Evolutionary conservation across 2,888 invertebrate species (phyloP).

Genomic region (Pantelozetes paolii): DNA sequence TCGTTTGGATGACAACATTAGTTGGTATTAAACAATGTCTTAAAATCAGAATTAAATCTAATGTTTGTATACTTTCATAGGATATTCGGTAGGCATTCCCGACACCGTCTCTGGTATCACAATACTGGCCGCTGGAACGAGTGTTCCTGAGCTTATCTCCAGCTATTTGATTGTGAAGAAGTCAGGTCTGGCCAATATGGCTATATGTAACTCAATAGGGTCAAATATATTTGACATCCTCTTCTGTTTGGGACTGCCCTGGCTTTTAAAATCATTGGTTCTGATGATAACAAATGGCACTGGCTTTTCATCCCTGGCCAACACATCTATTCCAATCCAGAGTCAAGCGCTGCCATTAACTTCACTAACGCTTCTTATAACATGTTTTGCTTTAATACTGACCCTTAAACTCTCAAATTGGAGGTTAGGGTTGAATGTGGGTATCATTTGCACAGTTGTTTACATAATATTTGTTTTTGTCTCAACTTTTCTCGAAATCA

Average conservation of each 20-base stretch:
- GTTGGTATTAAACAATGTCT: slow-evolving; percentile 42
- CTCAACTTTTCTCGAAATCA: slow-evolving; percentile 36
- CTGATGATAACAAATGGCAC: slow-evolving; percentile 57
- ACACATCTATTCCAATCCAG: slow-evolving; percentile 65
- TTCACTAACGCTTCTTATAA: slow-evolving; percentile 69
- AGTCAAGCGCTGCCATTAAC: slow-evolving; percentile 77
- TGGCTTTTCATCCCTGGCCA: slow-evolving; percentile 60
- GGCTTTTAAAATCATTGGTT: slow-evolving; percentile 64
- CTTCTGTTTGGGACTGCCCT: slow-evolving; percentile 73
- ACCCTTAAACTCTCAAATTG: slow-evolving; percentile 64
- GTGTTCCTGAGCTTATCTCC: slow-evolving; percentile 48
- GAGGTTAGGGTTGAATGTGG: slow-evolving; percentile 44
- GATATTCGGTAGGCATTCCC: slow-evolving; percentile 47
- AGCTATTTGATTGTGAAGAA: slow-evolving; percentile 46
- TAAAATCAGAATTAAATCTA: not conserved
- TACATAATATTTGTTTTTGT: slow-evolving; percentile 39
- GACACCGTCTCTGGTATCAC: slow-evolving; percentile 48
- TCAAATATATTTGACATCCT: slow-evolving; percentile 85
- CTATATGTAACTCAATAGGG: slow-evolving; percentile 82
- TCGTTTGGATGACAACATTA: slow-evolving; percentile 94
- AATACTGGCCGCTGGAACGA: slow-evolving; percentile 47
- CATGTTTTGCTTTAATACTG: slow-evolving; percentile 66
- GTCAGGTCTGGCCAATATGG: slow-evolving; percentile 60
- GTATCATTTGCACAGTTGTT: slow-evolving; percentile 35
- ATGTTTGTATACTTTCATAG: slow-evolving; percentile 36